Evolutionary conservation across 2,888 invertebrate species (phyloP), one percentile per base, ranked within the genome.

Genomic region (Thereva nobilitata): DNA sequence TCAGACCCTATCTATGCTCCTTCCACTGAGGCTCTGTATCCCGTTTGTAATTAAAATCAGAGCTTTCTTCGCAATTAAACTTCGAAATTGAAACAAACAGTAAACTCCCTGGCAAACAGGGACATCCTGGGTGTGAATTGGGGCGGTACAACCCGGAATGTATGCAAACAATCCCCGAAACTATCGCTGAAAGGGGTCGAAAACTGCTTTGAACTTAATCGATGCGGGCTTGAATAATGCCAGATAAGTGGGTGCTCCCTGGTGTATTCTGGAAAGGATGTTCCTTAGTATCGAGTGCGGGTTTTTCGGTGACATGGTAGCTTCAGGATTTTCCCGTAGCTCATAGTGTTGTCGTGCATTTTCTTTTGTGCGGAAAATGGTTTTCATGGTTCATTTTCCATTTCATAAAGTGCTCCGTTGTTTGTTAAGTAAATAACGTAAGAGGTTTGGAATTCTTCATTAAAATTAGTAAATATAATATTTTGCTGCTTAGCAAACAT

Each of bases 61-160:
- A 57, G 47, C 57, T 57, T 57, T 57, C 57, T 47, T 57, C 57
- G 57, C 57, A 57, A 57, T 57, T 57, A 57, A 57, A 57, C 57
- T 57, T 57, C 38, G 57, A 57, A 57, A 57, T 57, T 57, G 57
- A 57, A 57, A 57, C 57, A 57, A 57, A 57, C 57, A 57, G 47
- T 23, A 23, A 41, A 38, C 38, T 37, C 23, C 57, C 57, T 57
- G 45, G 57, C 44, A 57, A 57, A 57, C 57, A 57, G 47, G 57
- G 57, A 47, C 57, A 57, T 35, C 57, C 47, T 57, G 47, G 47
- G 57, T 57, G 57, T 57, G 57, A 57, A 47, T n/a, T 4, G n/a
- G 5, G 38, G 37, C 38, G 8, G 53, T 37, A 38, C 9, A 23
- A 6, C 38, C 37, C 57, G 57, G 37, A 47, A 57, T 47, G 45